Conservation (phyloP, 2,113 vertebrate genomes). For the Hemiscyllium ocellatum region DNA sequence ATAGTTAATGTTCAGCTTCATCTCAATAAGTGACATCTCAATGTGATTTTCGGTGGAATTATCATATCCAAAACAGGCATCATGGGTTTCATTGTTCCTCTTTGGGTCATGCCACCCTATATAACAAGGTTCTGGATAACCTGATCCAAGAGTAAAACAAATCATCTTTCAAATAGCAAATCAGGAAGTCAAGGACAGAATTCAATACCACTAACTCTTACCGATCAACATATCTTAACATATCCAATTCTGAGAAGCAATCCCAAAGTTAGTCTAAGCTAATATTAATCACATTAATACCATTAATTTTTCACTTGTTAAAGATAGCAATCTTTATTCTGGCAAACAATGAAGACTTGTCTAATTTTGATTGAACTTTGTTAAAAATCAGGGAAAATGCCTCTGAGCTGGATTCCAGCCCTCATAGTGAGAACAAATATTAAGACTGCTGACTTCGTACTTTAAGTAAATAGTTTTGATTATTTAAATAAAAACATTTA, state of each 20-base stretch:
- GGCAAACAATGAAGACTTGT: neutral
- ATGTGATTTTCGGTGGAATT: neutral
- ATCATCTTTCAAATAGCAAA: neutral
- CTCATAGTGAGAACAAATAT: neutral
- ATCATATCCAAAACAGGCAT: neutral
- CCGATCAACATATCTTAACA: neutral
- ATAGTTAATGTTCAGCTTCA: neutral
- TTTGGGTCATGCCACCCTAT: neutral
- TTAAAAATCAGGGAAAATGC: neutral
- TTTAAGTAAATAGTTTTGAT: neutral
- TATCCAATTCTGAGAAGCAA: neutral
- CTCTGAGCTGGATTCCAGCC: neutral
- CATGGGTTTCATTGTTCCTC: neutral
- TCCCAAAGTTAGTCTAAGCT: neutral
- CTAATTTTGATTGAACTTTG: neutral
- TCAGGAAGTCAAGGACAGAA: neutral
- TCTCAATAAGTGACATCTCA: neutral
- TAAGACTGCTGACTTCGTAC: neutral
- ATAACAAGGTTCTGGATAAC: neutral
- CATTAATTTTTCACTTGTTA: neutral
- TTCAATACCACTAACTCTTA: neutral
- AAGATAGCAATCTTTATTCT: neutral
- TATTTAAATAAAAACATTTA: neutral
- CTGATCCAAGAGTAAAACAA: neutral
- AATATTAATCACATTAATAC: neutral